Percentiles rank a stretch among this genome's conserved stretches.
Conservation (phyloP, 2,888 invertebrate species). For the Agrotis puta region DNA sequence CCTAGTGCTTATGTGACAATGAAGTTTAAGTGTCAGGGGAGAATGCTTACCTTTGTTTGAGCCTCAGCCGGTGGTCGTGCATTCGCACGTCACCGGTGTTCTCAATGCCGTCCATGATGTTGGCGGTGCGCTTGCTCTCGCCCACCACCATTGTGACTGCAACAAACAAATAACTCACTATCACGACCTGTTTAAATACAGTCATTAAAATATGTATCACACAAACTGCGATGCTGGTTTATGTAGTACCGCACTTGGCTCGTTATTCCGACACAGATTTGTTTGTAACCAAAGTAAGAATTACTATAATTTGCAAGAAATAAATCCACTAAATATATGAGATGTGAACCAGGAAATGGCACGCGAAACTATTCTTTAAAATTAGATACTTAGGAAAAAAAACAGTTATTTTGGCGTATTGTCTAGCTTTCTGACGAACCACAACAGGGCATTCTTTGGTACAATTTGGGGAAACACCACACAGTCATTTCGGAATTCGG, state of each 20-base stretch:
- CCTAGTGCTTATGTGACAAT: slow-evolving; percentile 7
- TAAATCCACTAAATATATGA: slow-evolving; percentile 20
- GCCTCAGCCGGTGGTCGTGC: slow-evolving; percentile 96
- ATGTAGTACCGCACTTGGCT: slow-evolving; percentile 43
- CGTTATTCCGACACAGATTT: slow-evolving; percentile 32
- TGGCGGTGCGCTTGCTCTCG: slow-evolving; percentile 92
- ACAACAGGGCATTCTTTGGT: slow-evolving; percentile 61
- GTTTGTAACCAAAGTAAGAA: slow-evolving; percentile 7
- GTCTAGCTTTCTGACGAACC: slow-evolving; percentile 56
- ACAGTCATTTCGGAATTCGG: slow-evolving; percentile 73
- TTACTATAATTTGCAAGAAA: slow-evolving; percentile 24
- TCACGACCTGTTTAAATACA: slow-evolving; percentile 39
- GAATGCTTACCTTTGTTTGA: slow-evolving; percentile 94
- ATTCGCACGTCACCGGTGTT: slow-evolving; percentile 97
- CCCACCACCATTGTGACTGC: slow-evolving; percentile 95
- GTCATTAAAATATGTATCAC: slow-evolving; percentile 48
- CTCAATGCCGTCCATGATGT: slow-evolving; percentile 98
- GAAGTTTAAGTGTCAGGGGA: slow-evolving; percentile 6
- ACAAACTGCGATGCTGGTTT: slow-evolving; percentile 32
- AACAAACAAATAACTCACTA: slow-evolving; percentile 75
- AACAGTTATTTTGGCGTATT: slow-evolving; percentile 33
- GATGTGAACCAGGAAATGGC: slow-evolving; percentile 10
- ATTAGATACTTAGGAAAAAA: slow-evolving; percentile 11
- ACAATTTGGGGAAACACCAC: slow-evolving; percentile 79
- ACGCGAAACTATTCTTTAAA: slow-evolving; percentile 30